A percentile compares a stretch with the other conserved stretches of the same genome.
phyloP scores from a whole-genome alignment of 1,140 invertebrate genomes.

The Drosophila quadrilineata region DNA sequence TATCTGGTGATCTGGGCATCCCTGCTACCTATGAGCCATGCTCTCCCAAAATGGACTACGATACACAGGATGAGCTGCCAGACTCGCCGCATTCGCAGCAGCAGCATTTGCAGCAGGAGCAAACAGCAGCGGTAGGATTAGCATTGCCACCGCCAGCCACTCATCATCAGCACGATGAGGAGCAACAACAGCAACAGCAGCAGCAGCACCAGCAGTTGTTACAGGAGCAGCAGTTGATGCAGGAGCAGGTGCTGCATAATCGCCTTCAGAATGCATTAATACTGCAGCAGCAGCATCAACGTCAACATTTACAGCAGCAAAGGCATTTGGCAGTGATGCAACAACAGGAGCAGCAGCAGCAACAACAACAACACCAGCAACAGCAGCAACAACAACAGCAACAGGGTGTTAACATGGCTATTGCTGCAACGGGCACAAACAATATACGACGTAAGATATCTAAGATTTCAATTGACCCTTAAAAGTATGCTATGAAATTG shows the following conservation, averaged over 20 bases:
- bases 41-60: conserved; percentile 66
- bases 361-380: conserved; percentile 47
- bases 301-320: conserved; percentile 68
- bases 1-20: conserved; percentile 62
- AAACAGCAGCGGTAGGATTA: conserved; percentile 16
- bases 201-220: conserved; percentile 52
- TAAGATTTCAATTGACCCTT: background rate
- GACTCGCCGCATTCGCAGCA: conserved; percentile 61
- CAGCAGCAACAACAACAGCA: conserved; percentile 57
- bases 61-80: conserved; percentile 62
- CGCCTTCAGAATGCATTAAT: conserved; percentile 70
- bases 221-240: conserved; percentile 42
- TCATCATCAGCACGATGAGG: conserved; percentile 47
- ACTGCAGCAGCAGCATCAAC: conserved; percentile 69
- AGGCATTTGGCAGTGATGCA: conserved; percentile 61
- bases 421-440: conserved; percentile 49
- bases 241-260: conserved; percentile 62
- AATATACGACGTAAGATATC: conserved; percentile 54
- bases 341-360: conserved; percentile 49
- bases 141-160: conserved; percentile 34
- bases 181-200: conserved; percentile 48
- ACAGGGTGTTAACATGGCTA: conserved; percentile 57
- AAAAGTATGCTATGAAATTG: conserved; percentile 5
- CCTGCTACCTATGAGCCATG: conserved; percentile 60
- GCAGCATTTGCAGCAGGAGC: conserved; percentile 38